Evolutionary conservation across 2,888 invertebrate genomes (phyloP), one percentile per base, ranked within the genome.

Genomic region (Drosophila differens): DNA sequence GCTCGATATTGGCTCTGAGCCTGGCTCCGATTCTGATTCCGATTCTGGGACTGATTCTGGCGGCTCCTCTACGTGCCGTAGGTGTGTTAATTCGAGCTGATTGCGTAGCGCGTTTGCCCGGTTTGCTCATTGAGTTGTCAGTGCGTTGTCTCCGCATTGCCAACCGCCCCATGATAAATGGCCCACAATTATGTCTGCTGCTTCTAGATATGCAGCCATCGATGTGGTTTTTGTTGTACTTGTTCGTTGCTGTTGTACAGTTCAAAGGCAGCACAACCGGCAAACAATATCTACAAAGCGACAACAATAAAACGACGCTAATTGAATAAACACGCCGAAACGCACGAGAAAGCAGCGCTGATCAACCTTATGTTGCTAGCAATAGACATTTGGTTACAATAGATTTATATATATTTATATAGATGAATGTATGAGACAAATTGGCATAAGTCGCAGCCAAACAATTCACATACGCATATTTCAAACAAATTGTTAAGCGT

Each of bases 71-170:
- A 85, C 85, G 85, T 85, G 85, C 76, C 73, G 79, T 89, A 85
- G 85, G 85, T 85, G 85, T 85, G 84, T 85, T 89, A 89, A 84
- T 84, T 79, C 85, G 65, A 79, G 85, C 82, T 78, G 77, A 78
- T 82, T 82, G 82, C 74, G 65, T 74, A 70, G 74, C 66, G 60
- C 70, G 60, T 57, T 57, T 69, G 83, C 64, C 66, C 74, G 73
- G 71, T 76, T 75, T 88, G 91, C 85, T 82, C 90, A 91, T 90
- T 91, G 91, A 87, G 91, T 91, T 87, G 91, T 87, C 87, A 90
- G 85, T 77, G 82, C 72, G 74, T 76, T 80, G 82, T 83, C 81
- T 81, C 70, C 68, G 79, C 62, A 71, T 72, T 69, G 85, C 79
- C 79, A 81, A 84, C 82, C 70, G 67, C 77, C 65, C 71, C 85